Conservation (phyloP, 2,888 invertebrate genomes). For the Eumerus sabulonum region DNA sequence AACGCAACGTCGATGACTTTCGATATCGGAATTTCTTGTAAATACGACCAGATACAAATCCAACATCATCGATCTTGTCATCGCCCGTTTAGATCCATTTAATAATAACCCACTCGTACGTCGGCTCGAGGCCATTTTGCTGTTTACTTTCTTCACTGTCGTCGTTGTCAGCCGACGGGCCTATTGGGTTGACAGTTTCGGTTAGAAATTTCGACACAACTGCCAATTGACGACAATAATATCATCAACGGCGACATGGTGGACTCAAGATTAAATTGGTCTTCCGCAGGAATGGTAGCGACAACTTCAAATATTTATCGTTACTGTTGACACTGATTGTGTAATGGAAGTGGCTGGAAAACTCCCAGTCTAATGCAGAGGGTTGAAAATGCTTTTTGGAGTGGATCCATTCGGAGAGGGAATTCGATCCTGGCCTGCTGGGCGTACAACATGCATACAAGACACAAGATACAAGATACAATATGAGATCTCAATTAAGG, state of each 20-base stretch:
- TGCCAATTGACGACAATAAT: constrained; percentile 42
- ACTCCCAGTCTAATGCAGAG: too few species aligned
- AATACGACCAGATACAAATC: not conserved
- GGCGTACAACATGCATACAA: not conserved
- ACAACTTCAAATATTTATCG: constrained; percentile 40
- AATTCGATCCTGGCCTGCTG: constrained; percentile 24
- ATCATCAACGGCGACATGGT: constrained; percentile 39
- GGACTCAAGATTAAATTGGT: constrained; percentile 41
- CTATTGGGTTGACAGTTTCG: constrained; percentile 18
- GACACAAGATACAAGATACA: constrained; percentile 5
- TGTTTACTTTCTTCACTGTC: constrained; percentile 38
- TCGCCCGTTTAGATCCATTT: constrained; percentile 17
- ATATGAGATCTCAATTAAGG: constrained; percentile 56
- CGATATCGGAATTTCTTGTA: constrained; percentile 32
- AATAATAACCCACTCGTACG: constrained; percentile 26
- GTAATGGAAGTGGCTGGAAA: constrained; percentile 12
- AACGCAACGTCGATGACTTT: constrained; percentile 33
- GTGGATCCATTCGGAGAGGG: constrained; percentile 5
- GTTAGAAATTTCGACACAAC: constrained; percentile 26
- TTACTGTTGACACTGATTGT: constrained; percentile 23
- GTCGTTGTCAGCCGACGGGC: not conserved
- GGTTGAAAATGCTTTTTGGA: not conserved
- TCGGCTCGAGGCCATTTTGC: constrained; percentile 11
- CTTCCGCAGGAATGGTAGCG: constrained; percentile 44
- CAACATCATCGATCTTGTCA: constrained; percentile 13